Conservation (phyloP, 2,888 invertebrate species). For the Hemicrepidius hirtus region DNA sequence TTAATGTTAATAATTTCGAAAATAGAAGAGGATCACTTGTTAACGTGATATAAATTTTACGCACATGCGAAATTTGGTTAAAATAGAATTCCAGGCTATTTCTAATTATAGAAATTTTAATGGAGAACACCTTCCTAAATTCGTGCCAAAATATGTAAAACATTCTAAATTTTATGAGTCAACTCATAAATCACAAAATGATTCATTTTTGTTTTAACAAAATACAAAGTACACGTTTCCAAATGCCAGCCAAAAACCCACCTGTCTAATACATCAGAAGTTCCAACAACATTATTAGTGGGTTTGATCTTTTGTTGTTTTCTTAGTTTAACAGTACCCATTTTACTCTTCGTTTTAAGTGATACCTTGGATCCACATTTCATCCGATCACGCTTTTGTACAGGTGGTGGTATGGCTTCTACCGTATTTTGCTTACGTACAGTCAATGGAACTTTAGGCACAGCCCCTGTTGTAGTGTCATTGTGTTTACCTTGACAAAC, state of each 20-base stretch:
- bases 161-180: slow-evolving; percentile 9
- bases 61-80: not conserved
- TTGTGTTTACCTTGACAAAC: not conserved
- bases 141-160: slow-evolving; percentile 32
- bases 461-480: slow-evolving; percentile 22
- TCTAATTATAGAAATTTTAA: slow-evolving; percentile 14
- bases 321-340: slow-evolving; percentile 52
- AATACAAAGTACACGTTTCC: not conserved
- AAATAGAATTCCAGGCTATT: slow-evolving; percentile 12
- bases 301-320: slow-evolving; percentile 53
- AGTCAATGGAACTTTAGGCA: slow-evolving; percentile 26
- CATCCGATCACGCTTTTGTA: slow-evolving; percentile 31
- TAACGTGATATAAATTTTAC: slow-evolving; percentile 1
- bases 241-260: slow-evolving; percentile 41
- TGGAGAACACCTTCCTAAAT: slow-evolving; percentile 10
- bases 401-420: slow-evolving; percentile 14
- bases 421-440: slow-evolving; percentile 9
- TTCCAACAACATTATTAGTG: slow-evolving; percentile 45
- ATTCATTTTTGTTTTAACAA: slow-evolving; percentile 17
- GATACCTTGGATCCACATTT: slow-evolving; percentile 51
- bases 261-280: slow-evolving; percentile 55
- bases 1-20: not conserved
- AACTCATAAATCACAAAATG: slow-evolving; percentile 5
- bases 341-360: slow-evolving; percentile 57
- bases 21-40: not conserved